These are phyloP conservation scores for Sebastes minor DNA, from an alignment of 2,797 vertebrate genomes.

Conservation along the genomic window DNA sequence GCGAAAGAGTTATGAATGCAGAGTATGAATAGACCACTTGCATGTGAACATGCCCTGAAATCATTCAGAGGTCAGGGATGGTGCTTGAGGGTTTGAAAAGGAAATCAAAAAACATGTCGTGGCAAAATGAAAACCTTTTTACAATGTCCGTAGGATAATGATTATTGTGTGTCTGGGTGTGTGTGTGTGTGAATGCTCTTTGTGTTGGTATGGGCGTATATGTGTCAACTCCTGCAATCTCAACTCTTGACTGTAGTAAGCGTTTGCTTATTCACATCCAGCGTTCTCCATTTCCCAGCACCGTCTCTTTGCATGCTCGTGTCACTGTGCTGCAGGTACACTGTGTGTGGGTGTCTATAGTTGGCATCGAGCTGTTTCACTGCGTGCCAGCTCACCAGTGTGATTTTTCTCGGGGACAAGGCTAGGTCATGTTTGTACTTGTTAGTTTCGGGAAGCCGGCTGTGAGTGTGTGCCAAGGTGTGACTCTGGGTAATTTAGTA, in stretches of 20 bases:
- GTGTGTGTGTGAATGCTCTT: not conserved
- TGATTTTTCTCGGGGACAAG: conserved; percentile 72
- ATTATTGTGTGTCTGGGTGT: not conserved
- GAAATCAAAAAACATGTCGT: conserved; percentile 13
- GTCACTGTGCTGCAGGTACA: conserved; percentile 59
- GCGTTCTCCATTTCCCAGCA: conserved; percentile 10
- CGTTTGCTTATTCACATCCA: conserved; percentile 37
- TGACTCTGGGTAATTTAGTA: conserved; percentile 65
- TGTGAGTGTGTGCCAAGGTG: conserved; percentile 71
- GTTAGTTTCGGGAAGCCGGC: conserved; percentile 69
- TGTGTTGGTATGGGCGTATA: not conserved
- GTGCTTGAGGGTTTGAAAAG: not conserved
- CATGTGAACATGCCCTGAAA: conserved; percentile 13
- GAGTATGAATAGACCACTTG: conserved; percentile 12
- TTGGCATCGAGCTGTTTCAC: conserved; percentile 59
- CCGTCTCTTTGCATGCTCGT: conserved; percentile 48
- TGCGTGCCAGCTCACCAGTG: conserved; percentile 58
- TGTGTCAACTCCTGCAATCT: conserved; percentile 21
- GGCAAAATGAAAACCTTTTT: conserved; percentile 4
- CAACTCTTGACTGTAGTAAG: conserved; percentile 28
- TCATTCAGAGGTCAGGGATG: not conserved
- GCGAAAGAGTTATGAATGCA: conserved; percentile 20
- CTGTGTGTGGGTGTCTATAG: conserved; percentile 53
- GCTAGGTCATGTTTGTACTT: conserved; percentile 78
- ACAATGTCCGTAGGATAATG: not conserved